Conservation (phyloP, 2,797 vertebrate genomes). For the Sebastes ruberrimus region DNA sequence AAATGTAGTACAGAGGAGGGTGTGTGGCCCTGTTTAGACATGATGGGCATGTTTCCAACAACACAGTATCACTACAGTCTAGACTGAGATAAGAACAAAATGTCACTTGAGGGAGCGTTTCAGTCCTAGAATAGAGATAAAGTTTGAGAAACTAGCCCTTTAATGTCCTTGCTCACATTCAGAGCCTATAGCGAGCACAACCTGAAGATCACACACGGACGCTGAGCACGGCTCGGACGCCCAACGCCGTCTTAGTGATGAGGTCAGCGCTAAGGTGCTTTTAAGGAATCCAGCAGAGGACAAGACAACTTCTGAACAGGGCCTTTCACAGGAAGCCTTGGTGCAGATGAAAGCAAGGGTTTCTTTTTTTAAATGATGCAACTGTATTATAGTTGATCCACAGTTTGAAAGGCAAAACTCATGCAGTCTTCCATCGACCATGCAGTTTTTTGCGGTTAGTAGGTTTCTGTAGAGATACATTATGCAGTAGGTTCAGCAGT, state of each 20-base stretch:
- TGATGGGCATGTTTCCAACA: constrained; percentile 60
- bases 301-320: constrained; percentile 62
- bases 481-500: constrained; percentile 64
- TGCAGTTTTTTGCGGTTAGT: constrained; percentile 81
- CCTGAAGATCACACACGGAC: constrained; percentile 48
- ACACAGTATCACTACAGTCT: constrained; percentile 58
- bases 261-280: constrained; percentile 69
- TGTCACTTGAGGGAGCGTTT: constrained; percentile 57
- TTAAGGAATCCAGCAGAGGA: constrained; percentile 65
- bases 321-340: constrained; percentile 66
- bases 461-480: constrained; percentile 79
- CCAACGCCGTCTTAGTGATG: constrained; percentile 25
- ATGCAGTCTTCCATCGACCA: constrained; percentile 85
- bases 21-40: constrained; percentile 67
- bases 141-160: constrained; percentile 75
- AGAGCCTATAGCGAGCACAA: constrained; percentile 53
- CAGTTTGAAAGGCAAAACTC: constrained; percentile 84
- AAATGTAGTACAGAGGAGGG: constrained; percentile 54
- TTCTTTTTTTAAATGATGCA: constrained; percentile 75
- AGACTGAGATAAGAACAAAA: constrained; percentile 55
- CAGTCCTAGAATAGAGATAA: constrained; percentile 62
- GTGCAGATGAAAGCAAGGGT: constrained; percentile 83
- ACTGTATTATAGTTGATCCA: constrained; percentile 77
- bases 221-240: constrained; percentile 36
- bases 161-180: constrained; percentile 69